Evolutionary conservation across 1,140 invertebrate species (phyloP).

Genomic region (Atta cephalotes): DNA sequence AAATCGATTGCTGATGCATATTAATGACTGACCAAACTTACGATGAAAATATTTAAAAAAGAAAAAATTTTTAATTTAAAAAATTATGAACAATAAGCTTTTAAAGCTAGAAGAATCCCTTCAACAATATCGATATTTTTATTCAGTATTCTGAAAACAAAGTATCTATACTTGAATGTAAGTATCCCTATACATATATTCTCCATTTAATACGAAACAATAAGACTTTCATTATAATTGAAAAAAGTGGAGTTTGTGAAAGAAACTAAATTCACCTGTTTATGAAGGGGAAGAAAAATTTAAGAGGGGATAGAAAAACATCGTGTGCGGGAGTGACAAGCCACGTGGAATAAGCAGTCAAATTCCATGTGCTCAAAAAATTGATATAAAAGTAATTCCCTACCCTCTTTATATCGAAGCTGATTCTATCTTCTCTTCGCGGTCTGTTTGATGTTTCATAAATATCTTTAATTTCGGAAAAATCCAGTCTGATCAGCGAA

Average conservation of each 20-base stretch:
- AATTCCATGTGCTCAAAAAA: constrained; percentile 64
- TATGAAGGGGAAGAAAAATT: constrained; percentile 22
- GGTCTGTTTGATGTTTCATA: constrained; percentile 40
- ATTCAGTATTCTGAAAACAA: neutral
- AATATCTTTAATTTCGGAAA: constrained; percentile 42
- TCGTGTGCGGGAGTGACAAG: constrained; percentile 65
- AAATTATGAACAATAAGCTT: too few species aligned
- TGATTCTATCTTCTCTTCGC: neutral
- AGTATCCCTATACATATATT: neutral
- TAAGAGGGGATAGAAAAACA: constrained; percentile 26
- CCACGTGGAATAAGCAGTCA: constrained; percentile 72
- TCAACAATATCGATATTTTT: neutral
- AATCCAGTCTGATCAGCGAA: constrained; percentile 12
- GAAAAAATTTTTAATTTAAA: neutral
- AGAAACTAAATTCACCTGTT: constrained; percentile 34
- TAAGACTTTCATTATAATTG: constrained; percentile 20
- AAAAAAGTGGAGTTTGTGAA: neutral
- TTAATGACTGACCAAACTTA: neutral
- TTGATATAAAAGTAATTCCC: constrained; percentile 55
- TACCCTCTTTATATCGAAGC: constrained; percentile 20
- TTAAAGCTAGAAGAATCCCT: neutral
- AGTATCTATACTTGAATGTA: neutral
- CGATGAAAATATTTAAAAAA: neutral
- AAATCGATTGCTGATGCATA: neutral
- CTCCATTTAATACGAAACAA: neutral